Percentiles rank a stretch among this genome's conserved stretches.
Conservation (phyloP, 2,797 vertebrate species). For the Megalops cyprinoides region DNA sequence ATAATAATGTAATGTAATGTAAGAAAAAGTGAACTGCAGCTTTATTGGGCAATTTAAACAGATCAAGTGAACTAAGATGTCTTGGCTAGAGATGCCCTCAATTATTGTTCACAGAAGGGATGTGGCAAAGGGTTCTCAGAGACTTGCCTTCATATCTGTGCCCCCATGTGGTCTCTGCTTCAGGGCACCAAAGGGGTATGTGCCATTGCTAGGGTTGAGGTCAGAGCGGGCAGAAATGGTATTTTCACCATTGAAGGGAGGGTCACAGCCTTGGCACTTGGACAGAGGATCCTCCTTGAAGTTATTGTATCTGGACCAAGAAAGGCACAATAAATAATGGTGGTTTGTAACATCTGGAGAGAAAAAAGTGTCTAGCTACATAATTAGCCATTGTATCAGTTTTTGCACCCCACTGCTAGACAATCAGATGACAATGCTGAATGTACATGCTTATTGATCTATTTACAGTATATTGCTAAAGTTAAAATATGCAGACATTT, state of each 20-base stretch:
- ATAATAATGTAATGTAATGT: not conserved
- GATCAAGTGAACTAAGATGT: not conserved
- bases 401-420: not conserved
- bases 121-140: not conserved
- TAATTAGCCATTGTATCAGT: not conserved
- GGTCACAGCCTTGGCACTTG: constrained; percentile 75
- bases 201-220: constrained; percentile 88
- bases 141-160: constrained; percentile 89
- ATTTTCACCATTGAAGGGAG: constrained; percentile 84
- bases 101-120: not conserved
- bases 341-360: not conserved
- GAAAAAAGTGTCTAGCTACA: no score
- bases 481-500: no score
- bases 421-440: not conserved
- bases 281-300: constrained; percentile 87
- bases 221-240: constrained; percentile 90
- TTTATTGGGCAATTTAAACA: not conserved
- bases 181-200: constrained; percentile 90
- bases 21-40: not conserved
- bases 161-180: constrained; percentile 86
- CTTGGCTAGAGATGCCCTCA: not conserved
- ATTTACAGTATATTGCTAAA: no score
- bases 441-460: no score
- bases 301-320: constrained; percentile 84
- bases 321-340: not conserved